Conservation (phyloP, 2,113 vertebrate genomes). For the Pandion haliaetus region DNA sequence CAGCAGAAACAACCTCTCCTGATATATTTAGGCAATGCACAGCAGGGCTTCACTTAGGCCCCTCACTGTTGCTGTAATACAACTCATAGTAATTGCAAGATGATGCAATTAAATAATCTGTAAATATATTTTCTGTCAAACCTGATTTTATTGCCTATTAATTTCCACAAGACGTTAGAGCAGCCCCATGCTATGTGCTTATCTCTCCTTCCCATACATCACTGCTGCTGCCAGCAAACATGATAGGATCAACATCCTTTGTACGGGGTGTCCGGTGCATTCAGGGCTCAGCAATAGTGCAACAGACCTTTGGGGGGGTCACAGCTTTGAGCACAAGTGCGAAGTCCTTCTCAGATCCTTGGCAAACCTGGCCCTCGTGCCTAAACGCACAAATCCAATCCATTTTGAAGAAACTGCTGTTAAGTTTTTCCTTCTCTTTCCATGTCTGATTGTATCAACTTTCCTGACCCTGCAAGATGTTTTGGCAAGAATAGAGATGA, state of each 20-base stretch:
- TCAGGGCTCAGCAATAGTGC: fast-evolving
- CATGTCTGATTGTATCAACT: fast-evolving
- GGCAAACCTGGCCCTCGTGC: not conserved
- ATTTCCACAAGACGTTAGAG: not conserved
- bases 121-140: not conserved
- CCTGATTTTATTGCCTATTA: not conserved
- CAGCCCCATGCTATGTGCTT: not conserved
- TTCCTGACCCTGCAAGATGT: not conserved
- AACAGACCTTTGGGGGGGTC: not conserved
- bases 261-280: fast-evolving
- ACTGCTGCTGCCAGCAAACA: not conserved
- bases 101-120: not conserved
- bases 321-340: not conserved
- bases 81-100: not conserved
- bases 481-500: not conserved
- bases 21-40: not conserved
- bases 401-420: not conserved
- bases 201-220: not conserved
- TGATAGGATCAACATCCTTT: not conserved
- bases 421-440: not conserved
- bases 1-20: not conserved
- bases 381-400: not conserved
- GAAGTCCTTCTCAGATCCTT: not conserved
- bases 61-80: not conserved
- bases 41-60: not conserved